These are phyloP conservation scores for Tricholaema leucomelas DNA, from an alignment of 2,113 vertebrate species.

Conservation along the genomic window DNA sequence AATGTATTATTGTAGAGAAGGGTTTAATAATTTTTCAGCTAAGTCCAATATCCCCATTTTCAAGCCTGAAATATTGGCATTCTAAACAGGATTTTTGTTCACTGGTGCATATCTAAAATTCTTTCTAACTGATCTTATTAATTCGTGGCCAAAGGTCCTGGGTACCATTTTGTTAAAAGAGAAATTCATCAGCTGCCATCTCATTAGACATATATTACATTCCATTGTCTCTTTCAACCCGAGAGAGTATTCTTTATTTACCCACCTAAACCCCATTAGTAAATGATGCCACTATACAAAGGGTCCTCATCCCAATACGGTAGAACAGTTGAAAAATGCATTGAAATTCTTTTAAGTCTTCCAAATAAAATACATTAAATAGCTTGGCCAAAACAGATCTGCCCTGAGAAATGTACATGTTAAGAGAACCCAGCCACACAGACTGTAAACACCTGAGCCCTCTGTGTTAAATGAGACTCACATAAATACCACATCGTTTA, in stretches of 20 bases:
- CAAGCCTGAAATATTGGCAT: neutral
- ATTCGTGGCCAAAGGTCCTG: neutral
- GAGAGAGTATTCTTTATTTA: neutral
- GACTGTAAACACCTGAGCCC: neutral
- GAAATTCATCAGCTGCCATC: neutral
- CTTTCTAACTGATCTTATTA: neutral
- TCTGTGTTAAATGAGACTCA: neutral
- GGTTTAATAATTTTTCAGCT: neutral
- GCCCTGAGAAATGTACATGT: neutral
- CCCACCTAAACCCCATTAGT: neutral
- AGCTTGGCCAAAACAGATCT: neutral
- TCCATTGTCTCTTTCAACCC: neutral
- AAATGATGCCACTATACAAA: neutral
- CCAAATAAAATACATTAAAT: neutral
- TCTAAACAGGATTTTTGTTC: neutral
- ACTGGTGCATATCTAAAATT: neutral
- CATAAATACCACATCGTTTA: neutral
- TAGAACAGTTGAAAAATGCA: neutral
- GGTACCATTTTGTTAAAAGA: neutral
- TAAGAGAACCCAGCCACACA: neutral
- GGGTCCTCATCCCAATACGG: neutral
- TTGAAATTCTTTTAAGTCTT: neutral
- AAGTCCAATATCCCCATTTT: neutral
- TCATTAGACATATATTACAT: neutral
- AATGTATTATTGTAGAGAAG: neutral